A percentile compares a stretch with the other conserved stretches of the same genome.
Conservation (phyloP, 2,113 vertebrate genomes). For the Haemorhous mexicanus region DNA sequence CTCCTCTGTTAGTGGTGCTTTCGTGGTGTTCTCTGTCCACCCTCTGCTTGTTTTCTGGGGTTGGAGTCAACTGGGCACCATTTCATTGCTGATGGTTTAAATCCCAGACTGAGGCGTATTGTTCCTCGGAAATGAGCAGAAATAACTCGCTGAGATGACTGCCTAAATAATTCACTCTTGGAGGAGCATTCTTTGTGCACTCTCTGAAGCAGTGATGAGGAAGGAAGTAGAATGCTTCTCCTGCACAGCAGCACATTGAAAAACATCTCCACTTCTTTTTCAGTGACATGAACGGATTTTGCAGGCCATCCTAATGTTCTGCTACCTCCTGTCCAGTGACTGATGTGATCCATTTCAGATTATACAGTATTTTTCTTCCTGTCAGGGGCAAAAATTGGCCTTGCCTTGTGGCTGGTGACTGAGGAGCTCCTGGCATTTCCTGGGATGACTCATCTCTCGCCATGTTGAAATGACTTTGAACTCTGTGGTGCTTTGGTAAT, state of each 20-base stretch:
- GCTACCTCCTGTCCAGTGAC: background rate
- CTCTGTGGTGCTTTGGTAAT: conserved; percentile 20
- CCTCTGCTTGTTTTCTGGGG: background rate
- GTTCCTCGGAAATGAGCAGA: conserved; percentile 16
- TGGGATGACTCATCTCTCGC: conserved; percentile 12
- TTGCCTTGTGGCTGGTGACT: conserved; percentile 23
- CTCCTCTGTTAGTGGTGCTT: background rate
- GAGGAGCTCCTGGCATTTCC: conserved; percentile 50
- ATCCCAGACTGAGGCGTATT: background rate
- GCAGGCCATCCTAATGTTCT: background rate
- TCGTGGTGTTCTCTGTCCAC: background rate
- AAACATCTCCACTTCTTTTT: background rate
- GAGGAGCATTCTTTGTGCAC: conserved; percentile 9
- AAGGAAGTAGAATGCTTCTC: conserved; percentile 9
- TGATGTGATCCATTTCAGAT: background rate
- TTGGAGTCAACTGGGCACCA: background rate
- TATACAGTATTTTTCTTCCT: conserved; percentile 9
- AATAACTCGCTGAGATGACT: conserved; percentile 39
- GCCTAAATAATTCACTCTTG: conserved; percentile 30
- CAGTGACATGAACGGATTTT: background rate
- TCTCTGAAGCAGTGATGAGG: background rate
- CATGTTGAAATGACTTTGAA: background rate
- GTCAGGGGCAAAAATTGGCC: background rate
- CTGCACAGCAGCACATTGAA: background rate
- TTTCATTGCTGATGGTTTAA: conserved; percentile 32